phyloP scores from a whole-genome alignment of 2,888 invertebrate genomes.

The Zelleria hepariella region DNA sequence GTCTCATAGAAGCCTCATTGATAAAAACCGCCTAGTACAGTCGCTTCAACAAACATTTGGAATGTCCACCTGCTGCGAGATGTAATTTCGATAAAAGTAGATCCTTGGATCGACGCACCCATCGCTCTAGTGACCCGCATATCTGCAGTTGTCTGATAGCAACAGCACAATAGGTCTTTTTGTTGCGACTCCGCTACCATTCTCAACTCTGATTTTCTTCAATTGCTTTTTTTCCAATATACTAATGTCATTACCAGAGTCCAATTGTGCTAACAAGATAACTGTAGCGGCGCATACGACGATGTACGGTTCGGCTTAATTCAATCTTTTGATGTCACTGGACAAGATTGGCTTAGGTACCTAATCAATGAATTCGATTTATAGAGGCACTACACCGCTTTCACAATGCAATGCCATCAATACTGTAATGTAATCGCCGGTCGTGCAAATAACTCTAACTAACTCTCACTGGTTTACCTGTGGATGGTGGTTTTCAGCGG shows the following conservation, averaged over 20 bases:
- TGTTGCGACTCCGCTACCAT: constrained; percentile 25
- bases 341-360: neutral
- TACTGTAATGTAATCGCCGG: neutral
- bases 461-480: neutral
- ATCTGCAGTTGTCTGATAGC: constrained; percentile 34
- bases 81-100: constrained; percentile 57
- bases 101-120: constrained; percentile 30
- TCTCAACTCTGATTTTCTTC: constrained; percentile 24
- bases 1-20: too few relatives aligned
- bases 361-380: neutral
- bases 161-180: constrained; percentile 39
- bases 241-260: constrained; percentile 6
- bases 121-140: constrained; percentile 52
- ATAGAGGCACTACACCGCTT: neutral
- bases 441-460: neutral
- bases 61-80: constrained; percentile 51
- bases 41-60: constrained; percentile 28
- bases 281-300: constrained; percentile 4
- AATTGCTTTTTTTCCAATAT: constrained; percentile 13
- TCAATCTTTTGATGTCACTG: neutral
- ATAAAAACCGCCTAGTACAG: neutral
- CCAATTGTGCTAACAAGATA: constrained; percentile 24
- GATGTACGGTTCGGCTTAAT: neutral
- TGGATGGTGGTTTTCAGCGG: neutral
- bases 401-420: neutral